These are phyloP conservation scores for Cydia pomonella DNA, from an alignment of 1,140 invertebrate genomes.

Conservation along the genomic window DNA sequence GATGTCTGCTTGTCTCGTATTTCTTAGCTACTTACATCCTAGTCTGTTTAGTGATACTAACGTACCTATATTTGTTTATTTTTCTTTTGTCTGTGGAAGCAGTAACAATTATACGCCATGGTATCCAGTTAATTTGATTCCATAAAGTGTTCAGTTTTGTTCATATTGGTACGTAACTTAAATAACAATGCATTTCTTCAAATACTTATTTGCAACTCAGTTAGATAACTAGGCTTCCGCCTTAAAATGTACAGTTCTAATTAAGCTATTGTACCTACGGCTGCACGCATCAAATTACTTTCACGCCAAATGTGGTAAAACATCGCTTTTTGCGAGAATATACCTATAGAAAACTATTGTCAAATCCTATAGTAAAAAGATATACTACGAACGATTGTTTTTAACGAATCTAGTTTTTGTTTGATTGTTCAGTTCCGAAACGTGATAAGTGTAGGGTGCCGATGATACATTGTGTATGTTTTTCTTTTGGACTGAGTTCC, in stretches of 20 bases:
- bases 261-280: neutral
- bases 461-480: neutral
- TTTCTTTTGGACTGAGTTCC: neutral
- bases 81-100: too few relatives aligned
- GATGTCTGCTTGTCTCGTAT: too few relatives aligned
- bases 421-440: neutral
- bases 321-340: neutral
- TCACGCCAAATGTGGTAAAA: conserved; percentile 2
- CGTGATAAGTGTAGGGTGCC: neutral
- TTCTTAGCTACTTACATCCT: too few relatives aligned
- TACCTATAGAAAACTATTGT: neutral
- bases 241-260: conserved; percentile 4
- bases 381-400: conserved; percentile 2
- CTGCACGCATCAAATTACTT: neutral
- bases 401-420: neutral
- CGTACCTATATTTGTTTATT: too few relatives aligned
- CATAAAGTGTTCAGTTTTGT: neutral
- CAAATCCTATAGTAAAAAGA: neutral
- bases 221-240: neutral
- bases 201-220: neutral
- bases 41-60: too few relatives aligned
- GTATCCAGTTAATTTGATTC: neutral
- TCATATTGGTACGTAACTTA: neutral
- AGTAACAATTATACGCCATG: too few relatives aligned
- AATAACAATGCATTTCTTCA: conserved; percentile 14